Base-by-base conservation (phyloP, 1,140 invertebrate genomes). In the Hyles vespertilio region DNA sequence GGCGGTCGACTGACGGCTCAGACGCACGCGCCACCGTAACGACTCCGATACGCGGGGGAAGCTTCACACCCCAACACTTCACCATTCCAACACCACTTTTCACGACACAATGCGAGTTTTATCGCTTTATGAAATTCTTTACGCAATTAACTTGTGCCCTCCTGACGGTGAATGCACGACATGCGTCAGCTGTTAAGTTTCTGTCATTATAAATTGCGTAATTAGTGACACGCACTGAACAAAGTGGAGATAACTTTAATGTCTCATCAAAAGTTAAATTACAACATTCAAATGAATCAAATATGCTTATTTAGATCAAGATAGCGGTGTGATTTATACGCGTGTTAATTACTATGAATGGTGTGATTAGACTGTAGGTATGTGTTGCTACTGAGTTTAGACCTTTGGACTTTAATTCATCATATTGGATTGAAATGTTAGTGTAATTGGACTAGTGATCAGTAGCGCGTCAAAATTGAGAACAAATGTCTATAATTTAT, bases 31-130 rank as follows among this genome's bases (percentile, higher is more conserved):
- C 75, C 74, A 63, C 73, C 59, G 68, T 85, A 85, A 85, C 82
- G 79, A 80, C 72, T 71, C 71, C 74, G 72, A 76, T 73, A 71
- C 69, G 51, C 59, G 68, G 74, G 60, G 68, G 56, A 43, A 32
- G 49, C 54, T 70, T 74, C 59, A 70, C 72, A 77, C 69, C 77
- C 74, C 69, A 48, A 55, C 64, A 72, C 81, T 82, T 81, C 78
- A 81, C 76, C 77, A 81, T 86, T 84, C 70, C 72, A 75, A 79
- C 75, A 77, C 79, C 72, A 82, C 76, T 79, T 80, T 83, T 83
- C 78, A 80, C 80, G 71, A 78, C 74, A 77, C 72, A 82, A 85
- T 79, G 75, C 72, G 68, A 77, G 71, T 82, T 86, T 86, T 84
- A 87, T 80, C 70, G 73, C 79, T 72, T 78, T 80, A 79, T 76